Evolutionary conservation across 92 coral and sea anemone genomes (phyloP).

Genomic region (Siderastrea radians): DNA sequence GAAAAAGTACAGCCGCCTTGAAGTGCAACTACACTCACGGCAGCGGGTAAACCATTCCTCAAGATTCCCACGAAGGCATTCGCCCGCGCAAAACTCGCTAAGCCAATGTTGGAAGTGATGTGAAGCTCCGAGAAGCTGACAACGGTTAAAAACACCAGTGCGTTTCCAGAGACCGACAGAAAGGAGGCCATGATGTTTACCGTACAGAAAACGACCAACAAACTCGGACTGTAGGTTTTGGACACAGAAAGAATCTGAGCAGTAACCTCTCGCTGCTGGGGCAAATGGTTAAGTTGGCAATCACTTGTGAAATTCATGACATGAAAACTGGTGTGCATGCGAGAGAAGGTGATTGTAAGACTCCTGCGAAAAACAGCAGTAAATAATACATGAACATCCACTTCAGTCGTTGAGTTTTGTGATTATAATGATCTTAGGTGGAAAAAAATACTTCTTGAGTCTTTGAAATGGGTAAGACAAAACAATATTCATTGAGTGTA

Average conservation of each 20-base stretch:
- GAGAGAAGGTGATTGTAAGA: too few species aligned
- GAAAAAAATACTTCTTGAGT: too few species aligned
- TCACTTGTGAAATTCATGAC: conserved; percentile 7
- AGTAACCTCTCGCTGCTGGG: neutral
- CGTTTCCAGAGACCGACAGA: conserved; percentile 3
- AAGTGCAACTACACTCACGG: neutral
- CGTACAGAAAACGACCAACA: conserved; percentile 16
- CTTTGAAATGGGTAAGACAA: too few species aligned
- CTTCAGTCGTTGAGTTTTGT: too few species aligned
- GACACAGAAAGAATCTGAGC: neutral
- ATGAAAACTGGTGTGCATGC: neutral
- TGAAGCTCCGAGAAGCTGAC: conserved; percentile 18
- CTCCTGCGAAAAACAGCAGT: too few species aligned
- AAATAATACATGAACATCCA: neutral
- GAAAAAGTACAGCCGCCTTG: conserved; percentile 12
- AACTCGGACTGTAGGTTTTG: neutral
- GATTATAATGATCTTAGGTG: too few species aligned
- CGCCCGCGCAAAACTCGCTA: conserved; percentile 22
- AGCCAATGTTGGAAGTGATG: conserved; percentile 21
- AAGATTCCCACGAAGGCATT: neutral
- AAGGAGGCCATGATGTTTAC: conserved; percentile 9
- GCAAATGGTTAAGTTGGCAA: neutral
- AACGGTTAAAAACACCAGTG: conserved; percentile 8
- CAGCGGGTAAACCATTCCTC: neutral
- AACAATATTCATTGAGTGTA: too few species aligned